These are phyloP conservation scores for Phymanthus crucifer DNA, from an alignment of 92 coral and sea anemone genomes.

Conservation along the genomic window DNA sequence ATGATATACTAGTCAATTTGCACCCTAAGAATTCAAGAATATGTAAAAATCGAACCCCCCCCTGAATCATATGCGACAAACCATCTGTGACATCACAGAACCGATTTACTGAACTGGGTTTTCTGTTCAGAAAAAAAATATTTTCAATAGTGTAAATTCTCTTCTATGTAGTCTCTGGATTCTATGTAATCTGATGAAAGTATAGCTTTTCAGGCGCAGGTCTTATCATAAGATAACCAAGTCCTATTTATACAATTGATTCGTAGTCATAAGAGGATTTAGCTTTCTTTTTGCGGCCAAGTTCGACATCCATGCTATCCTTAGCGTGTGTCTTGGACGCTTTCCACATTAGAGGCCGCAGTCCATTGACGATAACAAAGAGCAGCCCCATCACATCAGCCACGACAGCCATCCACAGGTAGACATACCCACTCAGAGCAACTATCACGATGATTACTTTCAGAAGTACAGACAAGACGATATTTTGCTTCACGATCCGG, in stretches of 20 bases:
- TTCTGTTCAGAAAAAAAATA: too few relatives aligned
- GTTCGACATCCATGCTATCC: constrained; percentile 33
- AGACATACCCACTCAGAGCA: constrained; percentile 77
- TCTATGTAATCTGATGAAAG: too few relatives aligned
- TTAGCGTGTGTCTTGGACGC: constrained; percentile 35
- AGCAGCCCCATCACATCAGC: constrained; percentile 87
- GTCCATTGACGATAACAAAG: constrained; percentile 81
- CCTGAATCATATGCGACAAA: too few relatives aligned
- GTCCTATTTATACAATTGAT: constrained; percentile 20
- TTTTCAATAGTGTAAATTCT: too few relatives aligned
- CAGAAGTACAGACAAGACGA: constrained; percentile 72
- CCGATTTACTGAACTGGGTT: too few relatives aligned
- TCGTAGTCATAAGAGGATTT: constrained; percentile 44
- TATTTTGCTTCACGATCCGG: constrained; percentile 71
- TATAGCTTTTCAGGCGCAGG: too few relatives aligned
- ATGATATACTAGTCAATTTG: too few relatives aligned
- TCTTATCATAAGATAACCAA: too few relatives aligned
- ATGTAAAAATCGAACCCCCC: too few relatives aligned
- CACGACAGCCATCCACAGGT: constrained; percentile 94
- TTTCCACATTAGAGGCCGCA: constrained; percentile 89
- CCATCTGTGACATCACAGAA: too few relatives aligned
- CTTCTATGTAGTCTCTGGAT: too few relatives aligned
- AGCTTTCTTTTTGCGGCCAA: constrained; percentile 29
- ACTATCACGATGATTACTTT: constrained; percentile 78
- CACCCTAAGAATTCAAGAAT: too few relatives aligned